Conservation (phyloP, 2,888 invertebrate genomes). For the Oscheius onirici region DNA sequence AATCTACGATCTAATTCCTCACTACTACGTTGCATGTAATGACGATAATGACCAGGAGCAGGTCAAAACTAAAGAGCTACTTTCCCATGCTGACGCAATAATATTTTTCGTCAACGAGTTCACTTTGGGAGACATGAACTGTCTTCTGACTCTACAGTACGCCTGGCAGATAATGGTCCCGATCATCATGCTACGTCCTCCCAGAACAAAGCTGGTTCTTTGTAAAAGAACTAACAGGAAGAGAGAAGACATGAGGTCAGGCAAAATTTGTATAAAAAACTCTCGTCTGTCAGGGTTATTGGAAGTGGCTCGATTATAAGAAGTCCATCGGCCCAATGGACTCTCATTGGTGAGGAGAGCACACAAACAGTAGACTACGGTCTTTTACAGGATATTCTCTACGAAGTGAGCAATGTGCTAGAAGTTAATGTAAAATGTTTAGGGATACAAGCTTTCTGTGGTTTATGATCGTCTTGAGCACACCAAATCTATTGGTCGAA, state of each 20-base stretch:
- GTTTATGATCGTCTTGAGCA: conserved; percentile 56
- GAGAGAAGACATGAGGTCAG: conserved; percentile 28
- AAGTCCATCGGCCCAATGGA: conserved; percentile 38
- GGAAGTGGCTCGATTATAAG: conserved; percentile 40
- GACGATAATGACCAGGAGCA: conserved; percentile 9
- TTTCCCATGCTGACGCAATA: conserved; percentile 44
- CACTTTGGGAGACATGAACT: conserved; percentile 56
- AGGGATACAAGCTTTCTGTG: conserved; percentile 56
- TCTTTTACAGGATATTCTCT: conserved; percentile 58
- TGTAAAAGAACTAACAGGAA: conserved; percentile 37
- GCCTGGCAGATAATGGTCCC: conserved; percentile 62
- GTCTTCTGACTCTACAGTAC: conserved; percentile 56
- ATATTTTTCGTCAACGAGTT: conserved; percentile 62
- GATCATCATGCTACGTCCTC: conserved; percentile 58
- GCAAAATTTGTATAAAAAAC: neutral
- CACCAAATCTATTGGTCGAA: conserved; percentile 44
- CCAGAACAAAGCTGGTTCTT: conserved; percentile 57
- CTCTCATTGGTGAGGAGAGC: conserved; percentile 33
- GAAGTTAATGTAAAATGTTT: neutral
- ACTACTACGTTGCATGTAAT: conserved; percentile 55
- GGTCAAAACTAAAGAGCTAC: conserved; percentile 16
- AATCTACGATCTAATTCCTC: conserved; percentile 50
- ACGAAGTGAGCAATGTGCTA: conserved; percentile 32
- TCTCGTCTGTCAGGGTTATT: conserved; percentile 24
- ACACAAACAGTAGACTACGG: conserved; percentile 43